phyloP scores from a whole-genome alignment of 2,113 vertebrate genomes.

The Conger conger region DNA sequence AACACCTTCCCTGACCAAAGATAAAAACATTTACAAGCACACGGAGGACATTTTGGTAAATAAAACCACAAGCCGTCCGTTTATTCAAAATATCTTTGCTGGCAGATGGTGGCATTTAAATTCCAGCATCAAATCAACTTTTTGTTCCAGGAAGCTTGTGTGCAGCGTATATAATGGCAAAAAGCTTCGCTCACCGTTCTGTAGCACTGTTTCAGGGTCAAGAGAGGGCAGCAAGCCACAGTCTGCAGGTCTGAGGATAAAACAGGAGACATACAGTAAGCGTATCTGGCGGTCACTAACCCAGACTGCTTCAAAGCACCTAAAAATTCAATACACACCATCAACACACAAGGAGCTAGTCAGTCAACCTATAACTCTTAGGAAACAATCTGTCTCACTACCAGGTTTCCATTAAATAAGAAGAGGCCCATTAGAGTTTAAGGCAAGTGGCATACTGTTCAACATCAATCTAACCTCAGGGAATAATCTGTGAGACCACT shows the following conservation, averaged over 20 bases:
- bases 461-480: not conserved
- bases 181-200: conserved; percentile 79
- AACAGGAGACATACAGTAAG: conserved; percentile 24
- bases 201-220: conserved; percentile 94
- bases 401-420: not conserved
- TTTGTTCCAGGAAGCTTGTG: not conserved
- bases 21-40: conserved; percentile 10
- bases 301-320: not conserved
- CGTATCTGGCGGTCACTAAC: not conserved
- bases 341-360: not conserved
- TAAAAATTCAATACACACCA: not conserved
- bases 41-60: conserved; percentile 14
- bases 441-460: not conserved
- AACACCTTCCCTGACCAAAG: not conserved
- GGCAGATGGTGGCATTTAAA: not conserved
- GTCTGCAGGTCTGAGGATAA: conserved; percentile 79
- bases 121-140: not conserved
- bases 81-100: not conserved
- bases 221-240: conserved; percentile 87
- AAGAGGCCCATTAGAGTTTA: not conserved
- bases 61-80: not conserved
- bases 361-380: not conserved
- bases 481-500: not conserved
- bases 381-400: not conserved
- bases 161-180: not conserved